Conservation (phyloP, 2,113 vertebrate species). For the Morone saxatilis region DNA sequence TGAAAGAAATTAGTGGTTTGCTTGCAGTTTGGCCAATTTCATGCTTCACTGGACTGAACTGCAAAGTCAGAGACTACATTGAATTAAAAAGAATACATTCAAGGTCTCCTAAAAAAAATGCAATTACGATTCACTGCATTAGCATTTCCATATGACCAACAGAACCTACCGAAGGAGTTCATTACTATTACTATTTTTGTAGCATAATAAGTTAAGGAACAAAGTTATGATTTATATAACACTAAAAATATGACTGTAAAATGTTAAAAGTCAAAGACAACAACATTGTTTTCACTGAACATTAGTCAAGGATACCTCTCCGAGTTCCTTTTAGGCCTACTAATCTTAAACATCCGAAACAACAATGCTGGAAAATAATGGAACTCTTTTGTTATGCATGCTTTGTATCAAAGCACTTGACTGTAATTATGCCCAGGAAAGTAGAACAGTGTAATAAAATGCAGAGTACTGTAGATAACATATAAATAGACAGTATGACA, state of each 20-base stretch:
- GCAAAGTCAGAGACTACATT: not conserved
- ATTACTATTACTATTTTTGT: not conserved
- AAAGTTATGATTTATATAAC: not conserved
- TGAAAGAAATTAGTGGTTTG: not conserved
- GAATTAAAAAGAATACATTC: not conserved
- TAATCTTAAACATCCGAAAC: not conserved
- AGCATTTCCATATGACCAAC: not conserved
- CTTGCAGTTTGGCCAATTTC: conserved; percentile 35
- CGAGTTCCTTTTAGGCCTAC: not conserved
- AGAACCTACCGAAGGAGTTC: not conserved
- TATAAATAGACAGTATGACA: not conserved
- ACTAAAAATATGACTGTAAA: not conserved
- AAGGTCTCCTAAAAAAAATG: not conserved
- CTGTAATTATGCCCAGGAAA: conserved; percentile 13
- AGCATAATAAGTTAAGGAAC: too few species aligned
- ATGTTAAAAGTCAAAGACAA: not conserved
- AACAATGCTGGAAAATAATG: not conserved
- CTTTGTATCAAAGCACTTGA: not conserved
- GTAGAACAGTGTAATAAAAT: not conserved
- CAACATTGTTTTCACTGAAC: not conserved
- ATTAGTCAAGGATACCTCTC: not conserved
- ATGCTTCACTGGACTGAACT: conserved; percentile 25
- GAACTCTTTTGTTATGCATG: not conserved
- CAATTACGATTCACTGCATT: not conserved
- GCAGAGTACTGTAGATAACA: not conserved